These are phyloP conservation scores for Diabrotica balteata DNA, from an alignment of 2,888 invertebrate genomes.

Conservation along the genomic window DNA sequence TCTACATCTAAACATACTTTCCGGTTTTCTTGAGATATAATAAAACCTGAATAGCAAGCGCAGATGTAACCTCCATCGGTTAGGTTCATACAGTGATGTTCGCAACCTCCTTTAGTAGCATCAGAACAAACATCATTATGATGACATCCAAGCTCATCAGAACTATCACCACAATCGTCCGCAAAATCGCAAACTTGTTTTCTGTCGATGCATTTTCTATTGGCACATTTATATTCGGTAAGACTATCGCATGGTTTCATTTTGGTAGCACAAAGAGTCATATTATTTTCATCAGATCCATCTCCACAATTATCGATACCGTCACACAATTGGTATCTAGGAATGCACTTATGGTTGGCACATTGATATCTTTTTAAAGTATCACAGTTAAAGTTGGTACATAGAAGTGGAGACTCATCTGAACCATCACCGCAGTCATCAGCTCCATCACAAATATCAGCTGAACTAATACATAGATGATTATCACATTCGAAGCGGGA, in stretches of 20 bases:
- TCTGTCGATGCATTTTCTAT: conserved; percentile 82
- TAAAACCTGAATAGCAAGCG: conserved; percentile 86
- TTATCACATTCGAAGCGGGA: conserved; percentile 92
- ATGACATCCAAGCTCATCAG: conserved; percentile 91
- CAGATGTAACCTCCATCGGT: conserved; percentile 88
- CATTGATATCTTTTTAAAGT: conserved; percentile 87
- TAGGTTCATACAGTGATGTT: conserved; percentile 89
- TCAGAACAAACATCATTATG: conserved; percentile 69
- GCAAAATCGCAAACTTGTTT: conserved; percentile 85
- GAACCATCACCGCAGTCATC: conserved; percentile 93
- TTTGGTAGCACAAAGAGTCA: conserved; percentile 83
- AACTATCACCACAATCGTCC: conserved; percentile 90
- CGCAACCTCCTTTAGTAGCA: conserved; percentile 79
- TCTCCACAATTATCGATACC: conserved; percentile 93
- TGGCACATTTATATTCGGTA: conserved; percentile 87
- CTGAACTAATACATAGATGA: conserved; percentile 87
- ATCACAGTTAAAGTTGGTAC: conserved; percentile 86
- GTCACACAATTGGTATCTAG: conserved; percentile 88
- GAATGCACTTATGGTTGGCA: conserved; percentile 85
- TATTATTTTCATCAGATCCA: conserved; percentile 94
- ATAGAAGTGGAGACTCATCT: conserved; percentile 83
- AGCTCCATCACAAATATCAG: conserved; percentile 90
- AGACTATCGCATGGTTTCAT: conserved; percentile 78
- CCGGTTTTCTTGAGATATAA: conserved; percentile 78
- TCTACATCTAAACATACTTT: conserved; percentile 89